Evolutionary conservation across 1,140 invertebrate genomes (phyloP).

Genomic region (Saccostrea cuccullata): DNA sequence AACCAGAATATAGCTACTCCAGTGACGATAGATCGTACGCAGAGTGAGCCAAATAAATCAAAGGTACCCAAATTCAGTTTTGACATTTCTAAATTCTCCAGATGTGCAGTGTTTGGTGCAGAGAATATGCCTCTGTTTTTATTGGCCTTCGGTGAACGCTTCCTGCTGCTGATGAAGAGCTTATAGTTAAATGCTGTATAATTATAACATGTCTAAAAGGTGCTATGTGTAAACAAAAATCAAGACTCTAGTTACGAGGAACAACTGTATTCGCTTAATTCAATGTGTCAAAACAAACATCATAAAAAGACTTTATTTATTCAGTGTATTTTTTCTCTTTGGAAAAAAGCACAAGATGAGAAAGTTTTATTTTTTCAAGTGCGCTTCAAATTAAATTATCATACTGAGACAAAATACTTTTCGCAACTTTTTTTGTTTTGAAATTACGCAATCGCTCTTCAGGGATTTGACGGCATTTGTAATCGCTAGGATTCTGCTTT

Average conservation of each 20-base stretch:
- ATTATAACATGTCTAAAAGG: constrained; percentile 1
- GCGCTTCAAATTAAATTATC: not conserved
- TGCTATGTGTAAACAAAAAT: not conserved
- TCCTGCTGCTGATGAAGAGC: not conserved
- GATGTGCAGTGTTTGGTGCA: constrained; percentile 12
- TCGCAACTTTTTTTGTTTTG: not conserved
- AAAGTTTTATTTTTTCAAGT: not conserved
- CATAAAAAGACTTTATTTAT: not conserved
- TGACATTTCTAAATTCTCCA: constrained; percentile 20
- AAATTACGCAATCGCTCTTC: not conserved
- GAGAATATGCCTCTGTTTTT: constrained; percentile 10
- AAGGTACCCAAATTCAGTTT: constrained; percentile 11
- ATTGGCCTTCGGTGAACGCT: not conserved
- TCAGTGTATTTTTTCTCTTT: not conserved
- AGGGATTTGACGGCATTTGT: not conserved
- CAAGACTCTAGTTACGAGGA: not conserved
- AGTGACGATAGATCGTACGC: not conserved
- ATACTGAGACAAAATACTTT: not conserved
- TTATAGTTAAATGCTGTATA: not conserved
- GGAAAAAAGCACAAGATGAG: not conserved
- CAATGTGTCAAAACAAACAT: constrained; percentile 24
- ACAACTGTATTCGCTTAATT: constrained; percentile 13
- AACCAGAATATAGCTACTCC: not conserved
- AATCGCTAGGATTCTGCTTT: not conserved
- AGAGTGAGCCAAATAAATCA: constrained; percentile 4